These are phyloP conservation scores for Trichopria drosophilae DNA, from an alignment of 2,888 invertebrate species.

Conservation along the genomic window DNA sequence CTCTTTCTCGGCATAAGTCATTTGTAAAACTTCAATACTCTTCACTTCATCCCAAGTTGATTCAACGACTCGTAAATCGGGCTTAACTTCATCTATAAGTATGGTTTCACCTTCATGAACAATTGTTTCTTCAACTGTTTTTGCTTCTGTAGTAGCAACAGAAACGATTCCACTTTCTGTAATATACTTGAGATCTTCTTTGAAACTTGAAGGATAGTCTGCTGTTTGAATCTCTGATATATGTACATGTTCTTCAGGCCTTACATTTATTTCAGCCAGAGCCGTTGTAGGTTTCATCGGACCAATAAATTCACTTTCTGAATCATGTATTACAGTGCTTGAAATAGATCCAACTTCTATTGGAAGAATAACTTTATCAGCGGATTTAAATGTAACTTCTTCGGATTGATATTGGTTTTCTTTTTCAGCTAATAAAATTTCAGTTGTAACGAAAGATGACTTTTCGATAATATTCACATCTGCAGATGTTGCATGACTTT, in stretches of 20 bases:
- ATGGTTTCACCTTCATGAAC: conserved; percentile 69
- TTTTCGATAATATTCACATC: conserved; percentile 66
- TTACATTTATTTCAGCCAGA: conserved; percentile 65
- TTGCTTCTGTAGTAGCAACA: conserved; percentile 67
- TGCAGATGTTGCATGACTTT: conserved; percentile 62
- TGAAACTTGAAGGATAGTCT: conserved; percentile 62
- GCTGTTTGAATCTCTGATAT: conserved; percentile 65
- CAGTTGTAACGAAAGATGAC: conserved; percentile 64
- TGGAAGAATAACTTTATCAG: conserved; percentile 58
- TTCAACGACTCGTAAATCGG: conserved; percentile 57
- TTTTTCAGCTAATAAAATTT: conserved; percentile 66
- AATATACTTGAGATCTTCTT: conserved; percentile 62
- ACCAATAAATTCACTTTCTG: conserved; percentile 64
- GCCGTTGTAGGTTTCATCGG: conserved; percentile 61
- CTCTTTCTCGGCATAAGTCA: conserved; percentile 70
- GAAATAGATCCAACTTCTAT: conserved; percentile 65
- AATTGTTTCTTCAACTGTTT: conserved; percentile 65
- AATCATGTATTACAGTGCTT: conserved; percentile 69
- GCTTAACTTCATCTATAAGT: conserved; percentile 51
- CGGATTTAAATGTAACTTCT: conserved; percentile 51
- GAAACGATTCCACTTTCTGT: conserved; percentile 62
- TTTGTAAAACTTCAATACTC: conserved; percentile 67
- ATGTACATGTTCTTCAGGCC: conserved; percentile 65
- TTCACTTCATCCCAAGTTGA: conserved; percentile 64
- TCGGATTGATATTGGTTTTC: conserved; percentile 62